phyloP scores from a whole-genome alignment of 2,888 invertebrate species.

The Herminia tarsipennalis region DNA sequence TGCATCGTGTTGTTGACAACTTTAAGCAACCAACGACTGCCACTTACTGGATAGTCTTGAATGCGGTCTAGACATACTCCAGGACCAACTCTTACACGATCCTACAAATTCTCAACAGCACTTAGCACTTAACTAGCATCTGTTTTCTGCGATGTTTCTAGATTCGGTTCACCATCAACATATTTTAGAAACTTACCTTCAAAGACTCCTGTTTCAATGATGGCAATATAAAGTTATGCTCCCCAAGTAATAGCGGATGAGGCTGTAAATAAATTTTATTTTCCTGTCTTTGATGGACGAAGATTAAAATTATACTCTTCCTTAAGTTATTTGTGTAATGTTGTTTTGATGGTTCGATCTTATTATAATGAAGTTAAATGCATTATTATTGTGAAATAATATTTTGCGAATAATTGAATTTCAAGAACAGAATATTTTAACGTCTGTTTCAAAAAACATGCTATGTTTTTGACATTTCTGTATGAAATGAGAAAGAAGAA shows the following conservation, averaged over 20 bases:
- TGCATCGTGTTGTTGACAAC: background rate
- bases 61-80: background rate
- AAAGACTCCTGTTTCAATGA: constrained; percentile 20
- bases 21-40: background rate
- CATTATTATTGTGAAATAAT: background rate
- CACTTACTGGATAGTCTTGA: background rate
- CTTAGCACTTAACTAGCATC: constrained; percentile 7
- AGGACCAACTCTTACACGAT: constrained; percentile 3
- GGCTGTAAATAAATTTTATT: constrained; percentile 31
- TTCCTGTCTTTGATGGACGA: constrained; percentile 26
- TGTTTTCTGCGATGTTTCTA: background rate
- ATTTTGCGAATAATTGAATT: background rate
- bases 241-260: constrained; percentile 26
- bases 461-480: no score
- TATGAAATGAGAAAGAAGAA: no score
- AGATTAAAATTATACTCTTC: constrained; percentile 34
- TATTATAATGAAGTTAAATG: background rate
- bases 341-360: constrained; percentile 6
- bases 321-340: constrained; percentile 11
- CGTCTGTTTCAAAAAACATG: no score
- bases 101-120: constrained; percentile 4
- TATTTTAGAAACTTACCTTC: constrained; percentile 4
- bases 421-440: no score
- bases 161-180: constrained; percentile 1
- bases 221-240: constrained; percentile 35